phyloP scores from a whole-genome alignment of 2,113 vertebrate species.

The Nannobrachium achirus region DNA sequence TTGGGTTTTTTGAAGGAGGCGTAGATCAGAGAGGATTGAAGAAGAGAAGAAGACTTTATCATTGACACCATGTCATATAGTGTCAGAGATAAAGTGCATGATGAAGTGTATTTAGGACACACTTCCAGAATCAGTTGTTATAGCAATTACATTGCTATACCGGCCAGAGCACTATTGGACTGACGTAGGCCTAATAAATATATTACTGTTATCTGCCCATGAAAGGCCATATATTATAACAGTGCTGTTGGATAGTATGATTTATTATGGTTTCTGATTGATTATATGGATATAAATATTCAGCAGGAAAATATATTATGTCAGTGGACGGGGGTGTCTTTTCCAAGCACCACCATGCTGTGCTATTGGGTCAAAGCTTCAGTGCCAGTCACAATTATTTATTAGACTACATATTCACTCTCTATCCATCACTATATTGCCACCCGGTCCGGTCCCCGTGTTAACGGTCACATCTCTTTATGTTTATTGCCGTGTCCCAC shows the following conservation, averaged over 20 bases:
- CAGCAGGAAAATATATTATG: slow-evolving; percentile 68
- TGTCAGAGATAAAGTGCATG: neutral
- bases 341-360: slow-evolving; percentile 60
- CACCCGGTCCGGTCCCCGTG: slow-evolving; percentile 66
- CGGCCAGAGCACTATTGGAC: neutral
- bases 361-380: slow-evolving; percentile 68
- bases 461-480: slow-evolving; percentile 79
- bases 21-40: neutral
- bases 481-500: slow-evolving; percentile 80
- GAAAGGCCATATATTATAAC: slow-evolving; percentile 53
- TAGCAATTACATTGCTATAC: too few relatives aligned
- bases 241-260: slow-evolving; percentile 57
- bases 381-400: slow-evolving; percentile 79
- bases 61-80: neutral
- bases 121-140: neutral
- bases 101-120: neutral
- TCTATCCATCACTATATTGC: slow-evolving; percentile 79
- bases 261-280: slow-evolving; percentile 69
- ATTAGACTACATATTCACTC: slow-evolving; percentile 81
- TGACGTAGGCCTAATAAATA: slow-evolving; percentile 32
- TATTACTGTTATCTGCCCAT: slow-evolving; percentile 27
- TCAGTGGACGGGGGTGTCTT: slow-evolving; percentile 61
- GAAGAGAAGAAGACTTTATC: neutral
- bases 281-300: slow-evolving; percentile 75
- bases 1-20: slow-evolving; percentile 10